Percentiles rank a stretch among this genome's conserved stretches.
Conservation (phyloP, 2,113 vertebrate species). For the Lepus europaeus region DNA sequence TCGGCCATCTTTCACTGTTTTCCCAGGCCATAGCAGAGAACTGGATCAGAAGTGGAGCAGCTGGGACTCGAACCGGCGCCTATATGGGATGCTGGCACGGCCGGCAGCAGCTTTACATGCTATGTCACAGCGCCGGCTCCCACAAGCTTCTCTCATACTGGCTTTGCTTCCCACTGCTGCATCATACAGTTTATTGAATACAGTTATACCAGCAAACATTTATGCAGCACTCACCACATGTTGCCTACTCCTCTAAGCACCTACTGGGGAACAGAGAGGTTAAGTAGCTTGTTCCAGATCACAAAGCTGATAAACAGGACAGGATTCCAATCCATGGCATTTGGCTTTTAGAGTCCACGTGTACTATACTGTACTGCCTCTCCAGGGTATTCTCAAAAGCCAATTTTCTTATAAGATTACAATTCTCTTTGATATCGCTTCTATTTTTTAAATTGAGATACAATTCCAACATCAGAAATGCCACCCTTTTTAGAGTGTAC, state of each 20-base stretch:
- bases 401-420: neutral
- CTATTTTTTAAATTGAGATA: neutral
- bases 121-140: too few relatives aligned
- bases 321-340: neutral
- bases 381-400: neutral
- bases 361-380: neutral
- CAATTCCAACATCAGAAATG: constrained; percentile 1
- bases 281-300: neutral
- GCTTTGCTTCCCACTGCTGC: neutral
- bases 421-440: constrained; percentile 11
- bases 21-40: too few relatives aligned
- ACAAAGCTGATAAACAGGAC: neutral
- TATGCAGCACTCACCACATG: neutral
- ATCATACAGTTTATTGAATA: neutral
- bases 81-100: too few relatives aligned
- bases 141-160: neutral
- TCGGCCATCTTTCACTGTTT: too few relatives aligned
- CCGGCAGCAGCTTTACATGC: too few relatives aligned
- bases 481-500: neutral
- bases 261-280: neutral
- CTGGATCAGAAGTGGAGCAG: too few relatives aligned
- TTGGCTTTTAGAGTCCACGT: neutral
- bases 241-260: neutral
- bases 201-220: neutral
- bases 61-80: too few relatives aligned